Conservation (phyloP, 2,888 invertebrate genomes). For the Cynaeus angustus region DNA sequence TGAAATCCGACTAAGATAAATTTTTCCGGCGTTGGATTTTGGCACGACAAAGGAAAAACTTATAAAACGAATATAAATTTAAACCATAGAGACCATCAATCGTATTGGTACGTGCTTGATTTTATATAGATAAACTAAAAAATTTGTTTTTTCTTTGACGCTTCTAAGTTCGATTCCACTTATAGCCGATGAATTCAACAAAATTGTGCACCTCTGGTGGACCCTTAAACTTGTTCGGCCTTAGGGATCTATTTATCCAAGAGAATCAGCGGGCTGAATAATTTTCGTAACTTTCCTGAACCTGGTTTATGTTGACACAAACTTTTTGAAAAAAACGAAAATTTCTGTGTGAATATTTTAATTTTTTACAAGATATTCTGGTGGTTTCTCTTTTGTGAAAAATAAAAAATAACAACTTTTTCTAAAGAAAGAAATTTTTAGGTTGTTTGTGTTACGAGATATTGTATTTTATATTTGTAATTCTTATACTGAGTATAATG, state of each 20-base stretch:
- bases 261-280: constrained; percentile 12
- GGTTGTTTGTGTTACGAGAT: too few species aligned
- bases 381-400: too few species aligned
- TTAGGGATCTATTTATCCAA: constrained; percentile 23
- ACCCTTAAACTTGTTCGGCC: constrained; percentile 9
- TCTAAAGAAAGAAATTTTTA: too few species aligned
- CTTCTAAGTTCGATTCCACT: neutral
- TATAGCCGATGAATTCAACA: constrained; percentile 12
- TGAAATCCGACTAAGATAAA: constrained; percentile 23
- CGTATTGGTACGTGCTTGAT: neutral
- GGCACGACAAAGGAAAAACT: constrained; percentile 1
- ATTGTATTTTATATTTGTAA: too few species aligned
- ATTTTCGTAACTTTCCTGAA: constrained; percentile 4
- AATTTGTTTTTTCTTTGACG: neutral
- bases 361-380: too few species aligned
- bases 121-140: constrained; percentile 1
- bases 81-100: neutral
- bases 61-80: constrained; percentile 6
- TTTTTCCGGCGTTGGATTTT: constrained; percentile 6
- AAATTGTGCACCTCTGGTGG: constrained; percentile 11
- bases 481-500: too few species aligned
- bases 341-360: too few species aligned
- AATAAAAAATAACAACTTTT: too few species aligned
- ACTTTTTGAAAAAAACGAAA: constrained; percentile 7
- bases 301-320: constrained; percentile 3